Base-by-base conservation (phyloP, 2,888 invertebrate genomes). In the Hypercompe scribonia region DNA sequence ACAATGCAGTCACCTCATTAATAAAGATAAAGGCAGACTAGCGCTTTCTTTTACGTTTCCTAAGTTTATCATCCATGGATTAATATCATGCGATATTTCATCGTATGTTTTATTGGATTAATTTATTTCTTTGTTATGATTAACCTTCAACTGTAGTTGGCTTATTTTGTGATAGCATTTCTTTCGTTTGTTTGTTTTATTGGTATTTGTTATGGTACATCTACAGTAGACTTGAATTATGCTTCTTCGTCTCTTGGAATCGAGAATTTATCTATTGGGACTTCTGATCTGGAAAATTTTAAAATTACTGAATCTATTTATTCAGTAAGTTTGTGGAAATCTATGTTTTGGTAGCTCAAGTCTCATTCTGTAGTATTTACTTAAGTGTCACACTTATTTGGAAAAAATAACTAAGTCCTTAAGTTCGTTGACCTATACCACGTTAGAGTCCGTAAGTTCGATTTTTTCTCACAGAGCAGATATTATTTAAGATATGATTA, bases 1-100 rank as follows among this genome's bases (percentile, higher is more conserved):
- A 58, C 70, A 67, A 71, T 68, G 72, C 69, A 77, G 76, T 83
- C 76, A 73, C 79, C 79, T 81, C 81, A 83, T 87, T 84, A 84
- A 76, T 69, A 76, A 46, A 68, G 31, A 24, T 70, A 70, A 28
- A 42, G 34, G 15, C 36, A 39, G 33, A 13, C 58, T 34, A 28
- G 33, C 13, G 46, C 42, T 69, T 28, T 65, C 58, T 65, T 68
- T 58, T 58, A 15, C n/a, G 33, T 46, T 36, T 33, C 31, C 34
- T 24, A 11, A 65, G 4, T 58, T 28, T 68, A 68, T 54, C 8
- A 24, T 24, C 18, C 3, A 50, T 72, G 39, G 54, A 33, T 46
- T 33, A 39, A 71, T 71, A 65, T 8, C 31, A 11, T 10, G 11
- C 24, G 36, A 39, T 61, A 61, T 39, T 39, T 31, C 68, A 33